phyloP scores from a whole-genome alignment of 2,113 vertebrate genomes.

The Laticauda laticaudata region DNA sequence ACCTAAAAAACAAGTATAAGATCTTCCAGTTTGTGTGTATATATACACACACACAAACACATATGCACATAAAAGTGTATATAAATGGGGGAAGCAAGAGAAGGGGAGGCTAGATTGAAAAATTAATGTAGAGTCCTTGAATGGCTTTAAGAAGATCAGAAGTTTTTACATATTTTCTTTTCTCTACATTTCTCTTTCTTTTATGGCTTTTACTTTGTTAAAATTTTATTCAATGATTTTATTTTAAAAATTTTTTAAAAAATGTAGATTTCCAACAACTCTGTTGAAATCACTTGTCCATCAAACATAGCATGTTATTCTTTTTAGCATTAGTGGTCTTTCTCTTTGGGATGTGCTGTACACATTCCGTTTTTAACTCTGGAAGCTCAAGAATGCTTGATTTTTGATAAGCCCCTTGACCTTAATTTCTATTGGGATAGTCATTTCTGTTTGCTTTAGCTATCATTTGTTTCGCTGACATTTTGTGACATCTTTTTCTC shows the following conservation, averaged over 20 bases:
- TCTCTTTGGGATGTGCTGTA: neutral
- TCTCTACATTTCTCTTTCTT: neutral
- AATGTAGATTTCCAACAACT: neutral
- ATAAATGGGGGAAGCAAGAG: neutral
- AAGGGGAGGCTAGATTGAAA: neutral
- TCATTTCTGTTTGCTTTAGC: constrained; percentile 37
- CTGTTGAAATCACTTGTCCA: neutral
- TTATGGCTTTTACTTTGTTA: neutral
- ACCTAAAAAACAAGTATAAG: neutral
- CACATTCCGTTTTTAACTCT: neutral
- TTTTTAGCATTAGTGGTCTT: neutral
- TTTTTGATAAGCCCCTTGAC: neutral
- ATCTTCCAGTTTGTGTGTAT: neutral
- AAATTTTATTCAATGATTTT: neutral
- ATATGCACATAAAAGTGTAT: neutral
- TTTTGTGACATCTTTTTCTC: constrained; percentile 29
- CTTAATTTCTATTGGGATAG: constrained; percentile 21
- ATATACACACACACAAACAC: neutral
- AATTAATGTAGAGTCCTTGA: neutral
- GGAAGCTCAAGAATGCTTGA: neutral
- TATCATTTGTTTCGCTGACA: constrained; percentile 23
- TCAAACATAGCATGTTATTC: neutral
- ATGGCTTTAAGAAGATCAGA: neutral
- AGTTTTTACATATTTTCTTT: neutral
- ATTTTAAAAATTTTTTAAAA: neutral